Evolutionary conservation across 2,797 vertebrate species (phyloP).

Genomic region (Microhierax caerulescens): DNA sequence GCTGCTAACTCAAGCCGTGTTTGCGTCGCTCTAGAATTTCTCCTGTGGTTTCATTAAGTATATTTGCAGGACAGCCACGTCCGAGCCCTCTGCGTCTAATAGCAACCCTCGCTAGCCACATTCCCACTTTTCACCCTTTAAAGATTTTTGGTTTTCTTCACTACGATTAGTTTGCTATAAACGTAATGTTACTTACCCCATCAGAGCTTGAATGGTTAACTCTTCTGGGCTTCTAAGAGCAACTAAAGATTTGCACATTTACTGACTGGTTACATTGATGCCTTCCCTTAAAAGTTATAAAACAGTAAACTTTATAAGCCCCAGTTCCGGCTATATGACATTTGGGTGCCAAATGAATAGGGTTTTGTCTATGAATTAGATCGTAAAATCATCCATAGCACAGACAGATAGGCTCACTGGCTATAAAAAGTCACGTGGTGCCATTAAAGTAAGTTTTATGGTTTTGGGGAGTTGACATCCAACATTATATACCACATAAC

Average conservation of each 20-base stretch:
- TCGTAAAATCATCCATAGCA: conserved; percentile 99
- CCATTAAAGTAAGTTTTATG: conserved; percentile 99
- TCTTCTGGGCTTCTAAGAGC: conserved; percentile 83
- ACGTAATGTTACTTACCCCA: conserved; percentile 87
- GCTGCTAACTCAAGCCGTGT: conserved; percentile 33
- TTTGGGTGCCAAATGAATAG: conserved; percentile 99
- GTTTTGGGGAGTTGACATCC: conserved; percentile 99
- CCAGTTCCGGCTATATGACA: conserved; percentile 94
- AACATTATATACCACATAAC: conserved; percentile 99
- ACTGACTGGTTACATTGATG: conserved; percentile 82
- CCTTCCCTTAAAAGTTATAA: conserved; percentile 89
- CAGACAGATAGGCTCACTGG: conserved; percentile 99
- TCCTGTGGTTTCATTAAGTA: conserved; percentile 48
- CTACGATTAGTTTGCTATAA: conserved; percentile 76
- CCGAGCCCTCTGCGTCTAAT: conserved; percentile 4
- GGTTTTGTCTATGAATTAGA: conserved; percentile 99
- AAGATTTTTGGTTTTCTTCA: conserved; percentile 62
- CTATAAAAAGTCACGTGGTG: conserved; percentile 99
- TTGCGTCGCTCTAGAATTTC: conserved; percentile 44
- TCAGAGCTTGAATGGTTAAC: conserved; percentile 81
- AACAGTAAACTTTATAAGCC: conserved; percentile 97
- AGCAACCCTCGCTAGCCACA: conserved; percentile 19
- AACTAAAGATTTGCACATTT: conserved; percentile 86
- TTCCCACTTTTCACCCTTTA: conserved; percentile 57
- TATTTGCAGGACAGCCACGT: conserved; percentile 18